Percentiles rank a stretch among this genome's conserved stretches.
Conservation (phyloP, 2,113 vertebrate genomes). For the Peucedramus taeniatus region DNA sequence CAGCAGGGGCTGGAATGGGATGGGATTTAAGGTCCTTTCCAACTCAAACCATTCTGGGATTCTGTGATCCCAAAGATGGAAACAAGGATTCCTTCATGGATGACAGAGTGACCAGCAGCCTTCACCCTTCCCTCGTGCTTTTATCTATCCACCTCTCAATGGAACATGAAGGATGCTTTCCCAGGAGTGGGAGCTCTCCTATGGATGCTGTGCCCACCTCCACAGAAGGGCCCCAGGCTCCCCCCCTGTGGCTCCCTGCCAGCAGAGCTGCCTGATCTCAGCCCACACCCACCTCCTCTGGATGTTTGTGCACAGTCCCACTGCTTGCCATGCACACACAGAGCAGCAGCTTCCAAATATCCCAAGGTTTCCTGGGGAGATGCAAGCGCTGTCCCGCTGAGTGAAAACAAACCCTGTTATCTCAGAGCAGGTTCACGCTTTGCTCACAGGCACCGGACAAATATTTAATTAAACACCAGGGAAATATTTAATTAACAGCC, state of each 20-base stretch:
- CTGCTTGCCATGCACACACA: accelerated
- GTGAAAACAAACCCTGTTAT: background rate
- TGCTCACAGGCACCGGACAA: background rate
- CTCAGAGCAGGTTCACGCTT: background rate
- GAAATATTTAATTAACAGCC: background rate
- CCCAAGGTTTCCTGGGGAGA: background rate
- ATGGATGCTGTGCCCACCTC: background rate
- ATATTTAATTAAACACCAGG: background rate
- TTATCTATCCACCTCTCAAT: too few species aligned
- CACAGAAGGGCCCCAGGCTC: background rate
- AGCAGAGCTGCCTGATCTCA: too few species aligned
- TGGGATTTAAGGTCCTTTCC: accelerated
- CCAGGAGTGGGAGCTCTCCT: background rate
- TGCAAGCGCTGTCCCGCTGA: accelerated
- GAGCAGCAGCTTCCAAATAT: background rate
- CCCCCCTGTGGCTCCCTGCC: background rate
- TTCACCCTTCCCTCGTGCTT: background rate
- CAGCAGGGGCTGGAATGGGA: accelerated
- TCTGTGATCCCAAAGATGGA: background rate
- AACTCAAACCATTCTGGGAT: background rate
- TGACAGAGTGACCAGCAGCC: accelerated
- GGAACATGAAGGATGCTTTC: accelerated
- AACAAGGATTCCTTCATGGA: background rate
- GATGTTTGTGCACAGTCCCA: accelerated
- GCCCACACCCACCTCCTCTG: accelerated